phyloP scores from a whole-genome alignment of 2,113 vertebrate genomes.

The Leucoraja erinaceus region DNA sequence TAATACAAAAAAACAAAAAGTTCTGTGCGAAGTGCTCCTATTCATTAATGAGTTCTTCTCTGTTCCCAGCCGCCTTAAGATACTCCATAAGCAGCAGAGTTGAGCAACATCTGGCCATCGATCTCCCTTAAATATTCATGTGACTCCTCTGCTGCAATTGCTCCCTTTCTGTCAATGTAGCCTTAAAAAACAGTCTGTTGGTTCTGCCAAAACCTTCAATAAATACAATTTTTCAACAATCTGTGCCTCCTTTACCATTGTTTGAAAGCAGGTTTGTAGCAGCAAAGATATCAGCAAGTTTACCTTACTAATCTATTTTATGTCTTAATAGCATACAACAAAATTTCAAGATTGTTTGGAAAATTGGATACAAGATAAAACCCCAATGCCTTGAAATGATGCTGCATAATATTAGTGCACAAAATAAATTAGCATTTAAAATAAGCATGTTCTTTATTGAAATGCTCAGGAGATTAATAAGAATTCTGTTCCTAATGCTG shows the following conservation, averaged over 20 bases:
- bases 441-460: background rate
- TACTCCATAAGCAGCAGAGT: background rate
- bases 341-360: background rate
- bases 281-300: background rate
- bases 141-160: background rate
- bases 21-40: background rate
- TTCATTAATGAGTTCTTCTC: background rate
- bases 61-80: slow-evolving; percentile 22
- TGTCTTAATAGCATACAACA: background rate
- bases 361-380: background rate
- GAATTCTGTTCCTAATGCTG: background rate
- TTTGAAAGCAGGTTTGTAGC: background rate
- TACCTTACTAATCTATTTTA: background rate
- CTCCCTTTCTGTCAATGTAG: slow-evolving; percentile 7
- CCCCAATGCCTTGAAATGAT: background rate
- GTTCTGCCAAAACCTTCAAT: background rate
- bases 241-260: background rate
- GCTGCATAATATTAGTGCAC: background rate
- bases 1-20: background rate
- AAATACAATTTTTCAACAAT: background rate
- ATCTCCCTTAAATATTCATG: slow-evolving; percentile 18
- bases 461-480: too few species aligned
- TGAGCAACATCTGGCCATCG: background rate
- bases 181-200: background rate
- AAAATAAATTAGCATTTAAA: slow-evolving; percentile 17